Conservation (phyloP, 2,888 invertebrate genomes). For the Drosophila rellima region DNA sequence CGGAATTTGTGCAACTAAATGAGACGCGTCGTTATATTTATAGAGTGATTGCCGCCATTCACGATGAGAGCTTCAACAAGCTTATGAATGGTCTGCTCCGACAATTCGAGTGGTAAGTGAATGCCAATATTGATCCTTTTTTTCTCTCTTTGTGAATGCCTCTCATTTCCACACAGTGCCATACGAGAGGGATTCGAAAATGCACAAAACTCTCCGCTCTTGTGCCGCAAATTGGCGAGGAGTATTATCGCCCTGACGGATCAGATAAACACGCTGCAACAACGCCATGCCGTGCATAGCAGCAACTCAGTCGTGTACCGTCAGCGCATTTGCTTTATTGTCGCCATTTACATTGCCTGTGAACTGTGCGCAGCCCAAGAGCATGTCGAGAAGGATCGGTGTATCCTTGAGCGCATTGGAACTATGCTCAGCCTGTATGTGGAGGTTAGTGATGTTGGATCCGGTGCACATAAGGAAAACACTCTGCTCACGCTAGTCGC, state of each 20-base stretch:
- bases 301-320: slow-evolving; percentile 26
- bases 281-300: slow-evolving; percentile 17
- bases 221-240: slow-evolving; percentile 65
- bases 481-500: slow-evolving; percentile 63
- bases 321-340: slow-evolving; percentile 69
- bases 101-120: slow-evolving; percentile 63
- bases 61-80: slow-evolving; percentile 61
- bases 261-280: slow-evolving; percentile 53
- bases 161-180: slow-evolving; percentile 46
- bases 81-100: slow-evolving; percentile 56
- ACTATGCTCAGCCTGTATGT: slow-evolving; percentile 64
- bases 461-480: slow-evolving; percentile 44
- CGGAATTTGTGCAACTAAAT: slow-evolving; percentile 61
- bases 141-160: not conserved
- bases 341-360: slow-evolving; percentile 74
- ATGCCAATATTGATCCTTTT: not conserved
- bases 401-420: slow-evolving; percentile 66
- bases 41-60: slow-evolving; percentile 66
- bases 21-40: slow-evolving; percentile 63
- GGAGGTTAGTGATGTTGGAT: slow-evolving; percentile 37
- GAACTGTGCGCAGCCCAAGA: slow-evolving; percentile 69
- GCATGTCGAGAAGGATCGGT: slow-evolving; percentile 55
- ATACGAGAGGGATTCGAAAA: slow-evolving; percentile 62
- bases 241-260: slow-evolving; percentile 57
- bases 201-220: slow-evolving; percentile 45